These are phyloP conservation scores for Palaemon carinicauda DNA, from an alignment of 1,140 invertebrate species.

Conservation along the genomic window DNA sequence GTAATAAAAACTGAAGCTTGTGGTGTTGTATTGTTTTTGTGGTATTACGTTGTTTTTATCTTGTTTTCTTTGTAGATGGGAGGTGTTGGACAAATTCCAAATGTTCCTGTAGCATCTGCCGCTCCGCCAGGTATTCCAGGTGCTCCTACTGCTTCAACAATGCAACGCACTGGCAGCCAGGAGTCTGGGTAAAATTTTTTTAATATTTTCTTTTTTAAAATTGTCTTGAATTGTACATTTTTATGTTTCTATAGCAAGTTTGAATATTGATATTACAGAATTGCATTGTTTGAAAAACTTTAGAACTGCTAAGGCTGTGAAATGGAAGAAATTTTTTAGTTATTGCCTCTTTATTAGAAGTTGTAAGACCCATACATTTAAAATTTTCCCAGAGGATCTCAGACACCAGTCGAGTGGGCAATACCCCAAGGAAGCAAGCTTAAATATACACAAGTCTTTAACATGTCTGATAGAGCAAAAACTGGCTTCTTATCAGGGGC, in stretches of 20 bases:
- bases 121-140: constrained; percentile 20
- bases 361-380: not conserved
- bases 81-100: not conserved
- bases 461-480: constrained; percentile 81
- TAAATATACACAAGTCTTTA: constrained; percentile 69
- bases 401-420: constrained; percentile 64
- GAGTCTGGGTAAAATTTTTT: constrained; percentile 40
- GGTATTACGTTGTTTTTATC: not conserved
- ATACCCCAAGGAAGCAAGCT: constrained; percentile 67
- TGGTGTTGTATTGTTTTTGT: too few species aligned
- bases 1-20: too few species aligned
- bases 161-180: constrained; percentile 50
- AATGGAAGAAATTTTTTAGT: too few species aligned
- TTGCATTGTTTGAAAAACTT: too few species aligned
- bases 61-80: not conserved
- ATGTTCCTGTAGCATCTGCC: constrained; percentile 20
- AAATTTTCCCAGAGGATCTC: constrained; percentile 5
- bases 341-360: not conserved
- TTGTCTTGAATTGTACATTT: not conserved
- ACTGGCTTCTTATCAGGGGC: constrained; percentile 87
- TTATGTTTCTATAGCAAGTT: not conserved
- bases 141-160: constrained; percentile 29
- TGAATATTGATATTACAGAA: too few species aligned
- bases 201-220: not conserved
- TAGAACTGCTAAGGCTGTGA: too few species aligned